Evolutionary conservation across 2,797 vertebrate genomes (phyloP).

Genomic region (Cephalopachus bancanus): DNA sequence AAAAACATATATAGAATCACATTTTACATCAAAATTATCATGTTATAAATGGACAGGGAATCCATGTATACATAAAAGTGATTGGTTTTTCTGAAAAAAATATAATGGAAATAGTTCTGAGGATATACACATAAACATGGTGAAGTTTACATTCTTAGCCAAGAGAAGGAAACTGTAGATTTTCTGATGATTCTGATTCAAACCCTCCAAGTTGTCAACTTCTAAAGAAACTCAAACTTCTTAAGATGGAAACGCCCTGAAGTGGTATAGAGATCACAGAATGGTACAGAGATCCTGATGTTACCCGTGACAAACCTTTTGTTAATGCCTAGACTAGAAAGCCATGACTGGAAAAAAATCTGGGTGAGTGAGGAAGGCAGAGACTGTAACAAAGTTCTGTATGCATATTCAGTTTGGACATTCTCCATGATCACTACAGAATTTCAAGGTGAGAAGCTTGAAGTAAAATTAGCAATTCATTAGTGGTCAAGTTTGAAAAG

Average conservation of each 20-base stretch:
- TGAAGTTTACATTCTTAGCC: background rate
- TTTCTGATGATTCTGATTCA: conserved; percentile 8
- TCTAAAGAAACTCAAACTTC: background rate
- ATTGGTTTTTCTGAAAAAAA: background rate
- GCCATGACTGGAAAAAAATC: background rate
- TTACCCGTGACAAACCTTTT: background rate
- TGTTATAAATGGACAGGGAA: background rate
- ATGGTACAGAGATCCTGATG: background rate
- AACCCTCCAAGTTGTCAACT: background rate
- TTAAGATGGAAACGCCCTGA: background rate
- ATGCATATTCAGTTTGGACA: conserved; percentile 60
- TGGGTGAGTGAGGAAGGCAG: background rate
- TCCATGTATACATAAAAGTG: background rate
- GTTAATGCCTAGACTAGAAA: background rate
- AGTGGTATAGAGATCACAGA: background rate
- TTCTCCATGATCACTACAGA: conserved; percentile 65
- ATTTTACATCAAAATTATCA: background rate
- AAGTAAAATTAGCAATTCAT: conserved; percentile 74
- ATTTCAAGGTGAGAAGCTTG: conserved; percentile 62
- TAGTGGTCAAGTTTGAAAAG: conserved; percentile 79
- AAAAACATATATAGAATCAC: background rate
- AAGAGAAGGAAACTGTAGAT: background rate
- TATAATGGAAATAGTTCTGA: background rate
- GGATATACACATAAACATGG: too few species aligned
- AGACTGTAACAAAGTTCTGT: background rate